Base-by-base conservation (phyloP, 92 coral and sea anemone species). In the Parazoanthus swiftii region DNA sequence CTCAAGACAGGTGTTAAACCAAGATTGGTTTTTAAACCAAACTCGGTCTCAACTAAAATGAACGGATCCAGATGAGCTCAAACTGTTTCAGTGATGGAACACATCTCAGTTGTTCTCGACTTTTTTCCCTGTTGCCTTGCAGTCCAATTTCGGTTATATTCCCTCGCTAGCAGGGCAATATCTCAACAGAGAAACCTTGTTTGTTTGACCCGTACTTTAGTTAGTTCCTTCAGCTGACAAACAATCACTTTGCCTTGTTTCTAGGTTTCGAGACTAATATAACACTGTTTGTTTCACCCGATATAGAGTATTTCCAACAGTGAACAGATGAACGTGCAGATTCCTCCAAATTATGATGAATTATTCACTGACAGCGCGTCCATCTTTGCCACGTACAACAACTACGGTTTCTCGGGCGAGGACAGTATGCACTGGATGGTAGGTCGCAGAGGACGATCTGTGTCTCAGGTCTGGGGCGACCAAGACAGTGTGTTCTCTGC, bases 341-440 rank as follows among this genome's bases (percentile, higher is more conserved):
- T 48, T 71, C 87, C 87, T 44, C 87, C 87, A 46, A 71, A 50
- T 35, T 84, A 84, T 36, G 87, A 84, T 10, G 87, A 84, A 8
- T 46, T 84, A 21, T 84, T 71, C 68, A 48, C 87, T 50, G 87
- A 84, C 42, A 29, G 44, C 25, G 67, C 42, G 18, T 84, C 87
- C 78, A 42, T 68, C 36, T 71, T 84, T 51, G 79, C 39, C 39
- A 71, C 65, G 13, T 84, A 84, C 77, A 84, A 71, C 48, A 74
- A 80, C 50, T 23, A 46, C n/a, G 87, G 78, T 42, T 84, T 84
- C 58, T 16, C 43, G 16, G 29, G 79, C 16, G 79, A 84, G 2
- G 87, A 72, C 26, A 43, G 33, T 0, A 15, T 46, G 21, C 63
- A 74, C n/a, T 70, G 79, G 79, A 71, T 35, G 16, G 39, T 3